Evolutionary conservation across 2,797 vertebrate genomes (phyloP).

Genomic region (Poecilia picta): DNA sequence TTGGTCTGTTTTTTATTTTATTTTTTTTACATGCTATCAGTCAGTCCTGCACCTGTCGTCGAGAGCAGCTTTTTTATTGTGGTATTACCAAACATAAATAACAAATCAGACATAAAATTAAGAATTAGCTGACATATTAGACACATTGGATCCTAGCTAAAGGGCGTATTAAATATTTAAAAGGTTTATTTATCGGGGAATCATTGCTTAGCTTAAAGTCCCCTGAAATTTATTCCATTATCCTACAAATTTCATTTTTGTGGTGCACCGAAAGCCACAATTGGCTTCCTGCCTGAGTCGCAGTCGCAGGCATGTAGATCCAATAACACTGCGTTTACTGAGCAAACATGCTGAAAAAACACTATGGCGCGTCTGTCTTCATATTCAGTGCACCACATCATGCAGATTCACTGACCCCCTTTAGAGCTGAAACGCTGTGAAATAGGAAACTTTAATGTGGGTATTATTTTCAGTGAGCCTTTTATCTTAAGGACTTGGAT

Average conservation of each 20-base stretch:
- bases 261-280: slow-evolving; percentile 17
- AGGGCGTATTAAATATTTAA: not conserved
- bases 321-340: slow-evolving; percentile 62
- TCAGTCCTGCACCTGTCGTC: not conserved
- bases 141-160: not conserved
- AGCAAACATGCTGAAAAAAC: slow-evolving; percentile 64
- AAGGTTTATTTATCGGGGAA: not conserved
- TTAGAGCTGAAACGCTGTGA: slow-evolving; percentile 58
- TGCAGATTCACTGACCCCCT: slow-evolving; percentile 59
- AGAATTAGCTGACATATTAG: not conserved
- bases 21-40: not conserved
- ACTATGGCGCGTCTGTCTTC: slow-evolving; percentile 40
- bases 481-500: slow-evolving; percentile 65
- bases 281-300: slow-evolving; percentile 41
- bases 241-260: slow-evolving; percentile 24
- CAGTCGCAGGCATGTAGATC: slow-evolving; percentile 46
- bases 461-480: slow-evolving; percentile 60
- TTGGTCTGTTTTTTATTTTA: not conserved
- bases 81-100: not conserved
- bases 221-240: slow-evolving; percentile 8
- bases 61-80: not conserved
- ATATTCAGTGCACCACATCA: slow-evolving; percentile 67
- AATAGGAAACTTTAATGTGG: slow-evolving; percentile 65
- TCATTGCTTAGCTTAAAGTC: not conserved
- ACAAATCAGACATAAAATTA: not conserved